Base-by-base conservation (phyloP, 2,113 vertebrate species). In the Cryptotis parvus region DNA sequence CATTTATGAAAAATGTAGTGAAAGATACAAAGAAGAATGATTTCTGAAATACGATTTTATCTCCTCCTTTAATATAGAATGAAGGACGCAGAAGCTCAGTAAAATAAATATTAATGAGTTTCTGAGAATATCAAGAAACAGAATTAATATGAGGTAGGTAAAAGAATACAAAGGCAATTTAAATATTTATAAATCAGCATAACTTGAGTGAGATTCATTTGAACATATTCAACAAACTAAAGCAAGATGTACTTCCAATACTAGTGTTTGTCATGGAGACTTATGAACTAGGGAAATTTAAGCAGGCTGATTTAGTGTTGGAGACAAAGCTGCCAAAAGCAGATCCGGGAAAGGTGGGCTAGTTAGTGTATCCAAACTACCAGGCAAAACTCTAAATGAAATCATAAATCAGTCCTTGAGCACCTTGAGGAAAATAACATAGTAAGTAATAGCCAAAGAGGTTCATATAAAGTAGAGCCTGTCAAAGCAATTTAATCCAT, bases 111-210 rank as follows among this genome's bases (percentile, higher is more conserved):
- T 97, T 98, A 96, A 98, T 97, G 93, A 97, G 90, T 89, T 87
- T 97, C 96, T 96, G 95, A 95, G 96, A 98, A 95, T 97, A 97
- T 97, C 92, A 96, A 95, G 92, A 95, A 97, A 94, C 87, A 94
- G 97, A 97, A 98, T 98, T 98, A 97, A 96, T 97, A 97, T 97
- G 94, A 97, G 84, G 84, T 87, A 97, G 95, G 97, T 97, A 97
- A 98, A 97, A 95, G 89, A 97, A 97, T 97, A 97, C 97, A 97
- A 97, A 96, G 41, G 83, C 94, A 96, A 97, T 96, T 98, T 98
- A 97, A 98, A 98, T 98, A 98, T 97, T 98, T 98, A 97, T 97
- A 96, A 98, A 96, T 97, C 96, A 96, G 85, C 84, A 93, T 58
- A 43, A 89, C 91, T 87, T 93, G 95, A 91, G 93, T 96, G 73